phyloP scores from a whole-genome alignment of 2,888 invertebrate genomes.

The Thelaira solivaga region DNA sequence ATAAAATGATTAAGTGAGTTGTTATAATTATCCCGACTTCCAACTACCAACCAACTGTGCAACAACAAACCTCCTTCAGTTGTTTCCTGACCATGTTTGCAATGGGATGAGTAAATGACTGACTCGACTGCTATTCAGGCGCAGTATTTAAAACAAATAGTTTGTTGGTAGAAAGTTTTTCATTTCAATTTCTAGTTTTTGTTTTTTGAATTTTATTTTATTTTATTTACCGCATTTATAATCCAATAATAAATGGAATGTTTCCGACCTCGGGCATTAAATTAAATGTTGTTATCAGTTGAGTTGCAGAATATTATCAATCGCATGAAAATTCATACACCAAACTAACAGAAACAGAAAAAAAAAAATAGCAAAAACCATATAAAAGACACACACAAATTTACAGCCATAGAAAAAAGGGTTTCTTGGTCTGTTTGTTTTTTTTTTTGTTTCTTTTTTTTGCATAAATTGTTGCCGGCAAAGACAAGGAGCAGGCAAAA shows the following conservation, averaged over 20 bases:
- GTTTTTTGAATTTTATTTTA: not conserved
- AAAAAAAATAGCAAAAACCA: conserved; percentile 7
- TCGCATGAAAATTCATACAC: conserved; percentile 44
- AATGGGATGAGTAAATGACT: no score
- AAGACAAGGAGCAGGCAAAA: no score
- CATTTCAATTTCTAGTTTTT: conserved; percentile 1
- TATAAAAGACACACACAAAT: no score
- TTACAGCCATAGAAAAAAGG: conserved; percentile 7
- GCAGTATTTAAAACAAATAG: conserved; percentile 36
- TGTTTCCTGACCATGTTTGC: no score
- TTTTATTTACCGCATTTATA: conserved; percentile 64
- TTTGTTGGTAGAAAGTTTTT: conserved; percentile 31
- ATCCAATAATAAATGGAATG: conserved; percentile 78
- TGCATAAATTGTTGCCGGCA: not conserved
- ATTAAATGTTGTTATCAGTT: conserved; percentile 78
- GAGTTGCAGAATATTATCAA: conserved; percentile 77
- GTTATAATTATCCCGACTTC: no score
- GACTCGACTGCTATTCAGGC: no score
- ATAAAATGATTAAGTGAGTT: no score
- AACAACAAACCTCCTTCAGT: conserved; percentile 7
- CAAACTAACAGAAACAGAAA: no score
- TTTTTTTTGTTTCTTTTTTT: conserved; percentile 4
- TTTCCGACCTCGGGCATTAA: conserved; percentile 78
- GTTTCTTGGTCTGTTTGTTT: conserved; percentile 1
- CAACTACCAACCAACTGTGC: conserved; percentile 18